Evolutionary conservation across 2,113 vertebrate species (phyloP).

Genomic region (Sorex araneus): DNA sequence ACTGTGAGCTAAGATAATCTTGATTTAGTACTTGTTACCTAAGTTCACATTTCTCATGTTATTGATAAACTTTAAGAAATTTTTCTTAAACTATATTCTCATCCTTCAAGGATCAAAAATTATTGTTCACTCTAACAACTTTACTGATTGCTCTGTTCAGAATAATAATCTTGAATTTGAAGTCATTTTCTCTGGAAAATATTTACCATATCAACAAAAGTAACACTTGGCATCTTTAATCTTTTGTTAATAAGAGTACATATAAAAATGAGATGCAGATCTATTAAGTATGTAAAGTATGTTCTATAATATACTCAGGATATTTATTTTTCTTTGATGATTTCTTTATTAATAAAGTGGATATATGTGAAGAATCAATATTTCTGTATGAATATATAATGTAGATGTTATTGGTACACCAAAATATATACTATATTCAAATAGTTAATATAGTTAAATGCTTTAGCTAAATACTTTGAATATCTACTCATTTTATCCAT

Average conservation of each 20-base stretch:
- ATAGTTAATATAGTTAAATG: no score
- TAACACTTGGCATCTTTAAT: neutral
- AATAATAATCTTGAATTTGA: neutral
- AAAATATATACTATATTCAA: no score
- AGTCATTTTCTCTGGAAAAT: neutral
- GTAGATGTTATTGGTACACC: no score
- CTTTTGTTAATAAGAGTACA: neutral
- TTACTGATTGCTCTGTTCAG: neutral
- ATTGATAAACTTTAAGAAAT: neutral
- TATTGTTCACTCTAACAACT: neutral
- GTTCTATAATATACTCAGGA: neutral
- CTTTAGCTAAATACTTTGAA: no score
- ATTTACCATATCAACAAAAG: neutral
- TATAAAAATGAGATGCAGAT: neutral
- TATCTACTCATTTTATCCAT: no score
- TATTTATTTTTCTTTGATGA: no score
- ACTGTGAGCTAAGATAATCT: neutral
- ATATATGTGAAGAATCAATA: no score
- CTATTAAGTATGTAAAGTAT: neutral
- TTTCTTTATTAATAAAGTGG: no score
- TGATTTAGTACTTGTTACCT: no score
- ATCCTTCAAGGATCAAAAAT: neutral
- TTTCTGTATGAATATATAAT: no score
- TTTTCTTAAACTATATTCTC: neutral
- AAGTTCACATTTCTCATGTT: neutral